Evolutionary conservation across 2,888 invertebrate species (phyloP).

Genomic region (Athalia cordata): DNA sequence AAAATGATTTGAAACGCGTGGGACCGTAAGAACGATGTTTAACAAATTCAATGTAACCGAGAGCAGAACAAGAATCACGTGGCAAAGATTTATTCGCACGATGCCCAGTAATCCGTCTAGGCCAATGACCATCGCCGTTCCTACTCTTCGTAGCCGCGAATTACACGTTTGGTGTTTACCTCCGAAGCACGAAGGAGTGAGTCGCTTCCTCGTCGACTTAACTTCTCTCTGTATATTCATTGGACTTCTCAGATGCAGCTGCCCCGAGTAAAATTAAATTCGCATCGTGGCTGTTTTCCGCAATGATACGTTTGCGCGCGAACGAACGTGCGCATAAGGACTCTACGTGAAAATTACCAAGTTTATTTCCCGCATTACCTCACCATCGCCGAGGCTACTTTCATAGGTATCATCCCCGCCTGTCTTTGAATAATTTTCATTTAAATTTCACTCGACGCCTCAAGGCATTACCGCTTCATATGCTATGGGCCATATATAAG

Average conservation of each 20-base stretch:
- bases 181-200: neutral
- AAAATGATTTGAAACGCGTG: neutral
- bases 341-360: slow-evolving; percentile 14
- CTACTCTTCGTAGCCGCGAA: neutral
- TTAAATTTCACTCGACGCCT: slow-evolving; percentile 30
- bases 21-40: neutral
- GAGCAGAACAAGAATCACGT: neutral
- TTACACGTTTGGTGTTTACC: slow-evolving; percentile 21
- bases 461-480: neutral
- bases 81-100: slow-evolving; percentile 2
- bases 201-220: neutral
- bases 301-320: slow-evolving; percentile 6
- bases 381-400: slow-evolving; percentile 1
- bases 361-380: slow-evolving; percentile 10
- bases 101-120: slow-evolving; percentile 20
- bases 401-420: neutral
- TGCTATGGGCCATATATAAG: neutral
- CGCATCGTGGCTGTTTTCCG: neutral
- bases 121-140: slow-evolving; percentile 27
- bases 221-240: neutral
- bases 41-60: slow-evolving; percentile 11
- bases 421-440: slow-evolving; percentile 32
- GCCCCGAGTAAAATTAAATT: slow-evolving; percentile 2
- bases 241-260: neutral
- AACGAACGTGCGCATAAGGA: neutral